phyloP scores from a whole-genome alignment of 2,113 vertebrate genomes.

The Syngnathus scovelli region DNA sequence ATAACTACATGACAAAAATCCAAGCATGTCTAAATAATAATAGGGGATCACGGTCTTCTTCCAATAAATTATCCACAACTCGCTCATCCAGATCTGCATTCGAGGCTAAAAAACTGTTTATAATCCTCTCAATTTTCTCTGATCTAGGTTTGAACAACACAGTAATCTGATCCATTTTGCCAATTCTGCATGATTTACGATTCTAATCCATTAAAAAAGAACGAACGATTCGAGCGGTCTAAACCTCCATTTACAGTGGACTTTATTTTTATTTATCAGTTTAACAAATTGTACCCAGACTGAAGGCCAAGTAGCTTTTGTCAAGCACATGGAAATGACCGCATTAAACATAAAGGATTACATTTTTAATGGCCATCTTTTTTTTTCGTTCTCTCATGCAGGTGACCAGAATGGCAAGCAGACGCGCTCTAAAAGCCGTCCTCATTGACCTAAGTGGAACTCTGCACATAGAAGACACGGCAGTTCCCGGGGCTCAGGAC shows the following conservation, averaged over 20 bases:
- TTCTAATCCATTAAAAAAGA: constrained; percentile 47
- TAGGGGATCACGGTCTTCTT: constrained; percentile 25
- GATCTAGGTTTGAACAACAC: constrained; percentile 43
- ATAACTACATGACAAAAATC: constrained; percentile 62
- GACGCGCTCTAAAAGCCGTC: constrained; percentile 82
- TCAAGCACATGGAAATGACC: background rate
- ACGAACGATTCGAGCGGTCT: constrained; percentile 33
- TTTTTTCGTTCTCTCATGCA: constrained; percentile 7
- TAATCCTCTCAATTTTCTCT: constrained; percentile 53
- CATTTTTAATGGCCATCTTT: background rate
- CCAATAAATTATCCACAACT: constrained; percentile 35
- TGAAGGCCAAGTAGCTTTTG: constrained; percentile 20
- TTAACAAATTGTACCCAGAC: constrained; percentile 32
- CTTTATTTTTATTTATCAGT: constrained; percentile 19
- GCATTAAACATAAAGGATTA: background rate
- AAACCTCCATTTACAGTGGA: constrained; percentile 43
- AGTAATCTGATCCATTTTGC: constrained; percentile 53
- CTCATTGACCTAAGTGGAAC: constrained; percentile 95
- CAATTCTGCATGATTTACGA: constrained; percentile 54
- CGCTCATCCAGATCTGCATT: constrained; percentile 49
- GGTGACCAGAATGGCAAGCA: constrained; percentile 74
- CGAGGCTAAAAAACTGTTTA: constrained; percentile 27
- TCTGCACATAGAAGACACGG: constrained; percentile 87
- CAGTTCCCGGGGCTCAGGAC: constrained; percentile 87
- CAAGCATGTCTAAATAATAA: constrained; percentile 64